Percentiles rank a stretch among this genome's conserved stretches.
Evolutionary conservation across 2,797 vertebrate genomes (phyloP).

Genomic region (Rhincodon typus): DNA sequence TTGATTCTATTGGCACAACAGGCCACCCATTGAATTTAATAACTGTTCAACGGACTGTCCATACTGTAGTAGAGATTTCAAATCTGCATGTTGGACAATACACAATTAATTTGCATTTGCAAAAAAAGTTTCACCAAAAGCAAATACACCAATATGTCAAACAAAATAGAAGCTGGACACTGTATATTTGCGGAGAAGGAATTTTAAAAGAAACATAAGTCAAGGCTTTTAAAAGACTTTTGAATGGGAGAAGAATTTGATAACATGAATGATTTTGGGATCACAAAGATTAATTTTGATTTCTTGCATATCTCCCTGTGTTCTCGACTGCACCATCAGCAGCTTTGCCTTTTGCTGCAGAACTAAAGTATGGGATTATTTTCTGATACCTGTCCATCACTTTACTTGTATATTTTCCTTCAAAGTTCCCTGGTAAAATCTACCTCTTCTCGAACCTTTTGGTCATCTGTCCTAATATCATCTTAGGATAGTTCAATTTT

Average conservation of each 20-base stretch:
- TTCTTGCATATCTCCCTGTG: not conserved
- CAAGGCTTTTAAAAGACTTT: not conserved
- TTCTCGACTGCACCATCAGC: not conserved
- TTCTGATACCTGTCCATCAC: not conserved
- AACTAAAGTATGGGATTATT: not conserved
- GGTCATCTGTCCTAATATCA: not conserved
- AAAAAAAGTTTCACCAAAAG: not conserved
- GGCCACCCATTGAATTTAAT: not conserved
- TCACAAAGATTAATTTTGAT: not conserved
- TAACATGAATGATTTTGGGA: not conserved
- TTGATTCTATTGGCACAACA: not conserved
- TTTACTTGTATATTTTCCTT: not conserved
- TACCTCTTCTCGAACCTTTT: not conserved
- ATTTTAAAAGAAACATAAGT: not conserved
- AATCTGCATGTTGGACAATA: not conserved
- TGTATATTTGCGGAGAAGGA: not conserved
- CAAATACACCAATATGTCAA: not conserved
- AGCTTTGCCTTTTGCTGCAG: not conserved
- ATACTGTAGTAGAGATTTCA: not conserved
- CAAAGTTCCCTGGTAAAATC: not conserved
- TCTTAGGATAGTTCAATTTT: not conserved
- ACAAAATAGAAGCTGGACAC: not conserved
- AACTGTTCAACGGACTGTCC: not conserved
- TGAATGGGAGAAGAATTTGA: not conserved
- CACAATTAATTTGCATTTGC: not conserved